Percentiles rank a stretch among this genome's conserved stretches.
Conservation (phyloP, 2,113 vertebrate genomes). For the Brevimyrus niger region DNA sequence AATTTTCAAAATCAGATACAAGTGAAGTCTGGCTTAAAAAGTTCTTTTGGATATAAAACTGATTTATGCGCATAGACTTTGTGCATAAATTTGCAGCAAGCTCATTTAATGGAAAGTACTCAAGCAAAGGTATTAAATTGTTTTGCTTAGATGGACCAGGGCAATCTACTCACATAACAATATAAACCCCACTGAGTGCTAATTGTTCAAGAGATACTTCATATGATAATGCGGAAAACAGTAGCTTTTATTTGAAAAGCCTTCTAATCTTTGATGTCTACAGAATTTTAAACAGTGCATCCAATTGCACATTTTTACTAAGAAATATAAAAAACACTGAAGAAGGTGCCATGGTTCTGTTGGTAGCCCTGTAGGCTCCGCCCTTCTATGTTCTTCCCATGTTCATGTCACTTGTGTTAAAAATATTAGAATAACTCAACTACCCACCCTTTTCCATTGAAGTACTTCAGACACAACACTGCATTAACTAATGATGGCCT, state of each 20-base stretch:
- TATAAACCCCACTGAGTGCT: slow-evolving; percentile 62
- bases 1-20: not conserved
- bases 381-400: not conserved
- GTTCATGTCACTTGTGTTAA: slow-evolving; percentile 52
- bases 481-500: not conserved
- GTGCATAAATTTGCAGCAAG: slow-evolving; percentile 67
- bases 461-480: slow-evolving; percentile 80
- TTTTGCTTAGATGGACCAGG: slow-evolving; percentile 71
- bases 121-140: not conserved
- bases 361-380: not conserved
- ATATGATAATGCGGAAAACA: not conserved
- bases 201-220: not conserved
- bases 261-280: not conserved
- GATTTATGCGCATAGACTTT: slow-evolving; percentile 89
- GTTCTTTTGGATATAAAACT: slow-evolving; percentile 75
- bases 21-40: not conserved
- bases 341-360: not conserved
- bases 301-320: not conserved
- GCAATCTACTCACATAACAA: slow-evolving; percentile 85
- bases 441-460: slow-evolving; percentile 98
- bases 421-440: slow-evolving; percentile 95
- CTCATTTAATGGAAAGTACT: slow-evolving; percentile 74
- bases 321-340: not conserved
- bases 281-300: not conserved
- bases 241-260: slow-evolving; percentile 2